Conservation (phyloP, 2,113 vertebrate species). For the Sapajus apella region DNA sequence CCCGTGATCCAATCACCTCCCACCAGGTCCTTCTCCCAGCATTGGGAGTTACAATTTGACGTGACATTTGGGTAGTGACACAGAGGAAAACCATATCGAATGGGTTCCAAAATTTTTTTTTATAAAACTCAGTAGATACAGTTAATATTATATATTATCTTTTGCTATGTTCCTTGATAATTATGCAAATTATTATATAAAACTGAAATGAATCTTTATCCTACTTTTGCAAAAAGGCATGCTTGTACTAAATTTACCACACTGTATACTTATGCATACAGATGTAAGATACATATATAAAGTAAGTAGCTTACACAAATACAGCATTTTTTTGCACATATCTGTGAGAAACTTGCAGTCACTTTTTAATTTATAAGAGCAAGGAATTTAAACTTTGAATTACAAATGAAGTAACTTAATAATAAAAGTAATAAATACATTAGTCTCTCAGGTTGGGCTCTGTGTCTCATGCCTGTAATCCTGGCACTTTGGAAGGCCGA, state of each 20-base stretch:
- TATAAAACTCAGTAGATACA: neutral
- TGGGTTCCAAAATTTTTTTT: neutral
- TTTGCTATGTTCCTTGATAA: neutral
- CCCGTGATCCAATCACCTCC: no score
- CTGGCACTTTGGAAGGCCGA: no score
- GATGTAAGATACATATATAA: neutral
- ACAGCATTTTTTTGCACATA: neutral
- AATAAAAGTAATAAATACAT: neutral
- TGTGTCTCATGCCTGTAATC: no score
- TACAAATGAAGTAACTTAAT: neutral
- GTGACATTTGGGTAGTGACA: no score
- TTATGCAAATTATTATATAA: neutral
- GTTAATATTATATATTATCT: neutral
- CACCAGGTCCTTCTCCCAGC: no score
- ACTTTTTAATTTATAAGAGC: neutral
- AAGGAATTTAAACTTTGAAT: neutral
- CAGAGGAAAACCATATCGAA: neutral
- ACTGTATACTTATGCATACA: neutral
- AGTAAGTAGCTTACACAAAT: neutral
- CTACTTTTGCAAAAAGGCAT: neutral
- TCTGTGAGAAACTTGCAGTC: neutral
- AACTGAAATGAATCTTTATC: neutral
- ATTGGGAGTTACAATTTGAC: no score
- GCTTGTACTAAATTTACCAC: neutral
- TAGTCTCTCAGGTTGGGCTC: neutral